phyloP scores from a whole-genome alignment of 1,140 invertebrate genomes.

The Oreohelix idahoensis region DNA sequence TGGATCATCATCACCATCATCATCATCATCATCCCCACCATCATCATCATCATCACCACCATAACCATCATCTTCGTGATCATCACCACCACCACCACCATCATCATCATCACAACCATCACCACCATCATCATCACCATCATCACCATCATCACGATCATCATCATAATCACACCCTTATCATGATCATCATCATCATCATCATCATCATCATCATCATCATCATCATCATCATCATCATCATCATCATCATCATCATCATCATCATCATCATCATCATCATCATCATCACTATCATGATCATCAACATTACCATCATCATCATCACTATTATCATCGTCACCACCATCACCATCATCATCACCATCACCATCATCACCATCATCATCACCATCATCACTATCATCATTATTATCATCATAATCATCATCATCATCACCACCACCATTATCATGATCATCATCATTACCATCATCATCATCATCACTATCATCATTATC shows the following conservation, averaged over 20 bases:
- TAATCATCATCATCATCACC: no score
- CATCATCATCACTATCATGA: not conserved
- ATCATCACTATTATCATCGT: not conserved
- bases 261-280: constrained; percentile 10
- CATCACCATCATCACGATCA: no score
- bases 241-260: not conserved
- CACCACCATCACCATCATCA: not conserved
- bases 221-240: not conserved
- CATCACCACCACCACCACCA: no score
- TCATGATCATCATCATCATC: no score
- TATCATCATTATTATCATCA: constrained; percentile 9
- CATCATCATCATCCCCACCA: no score
- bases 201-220: no score
- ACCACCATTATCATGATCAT: not conserved
- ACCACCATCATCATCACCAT: no score
- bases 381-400: not conserved
- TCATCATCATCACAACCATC: no score
- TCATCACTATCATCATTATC: not conserved
- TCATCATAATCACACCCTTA: no score
- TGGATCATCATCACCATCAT: no score
- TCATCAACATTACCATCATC: not conserved
- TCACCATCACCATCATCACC: not conserved
- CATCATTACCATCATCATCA: not conserved
- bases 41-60: no score
- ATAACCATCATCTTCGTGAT: no score